Evolutionary conservation across 1,140 invertebrate species (phyloP).

Genomic region (Rhysida immarginata): DNA sequence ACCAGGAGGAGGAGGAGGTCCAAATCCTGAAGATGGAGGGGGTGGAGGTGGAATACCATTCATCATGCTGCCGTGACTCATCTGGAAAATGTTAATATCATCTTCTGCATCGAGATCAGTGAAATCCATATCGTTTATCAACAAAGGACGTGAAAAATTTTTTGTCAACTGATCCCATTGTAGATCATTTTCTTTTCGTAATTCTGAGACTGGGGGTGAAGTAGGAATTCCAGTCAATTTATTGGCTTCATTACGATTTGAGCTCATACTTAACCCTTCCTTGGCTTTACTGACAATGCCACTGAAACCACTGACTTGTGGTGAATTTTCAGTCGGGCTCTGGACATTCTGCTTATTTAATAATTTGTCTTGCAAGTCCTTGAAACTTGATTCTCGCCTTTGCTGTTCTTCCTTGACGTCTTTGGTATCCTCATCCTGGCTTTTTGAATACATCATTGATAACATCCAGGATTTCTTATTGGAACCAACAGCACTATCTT

Average conservation of each 20-base stretch:
- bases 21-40: constrained; percentile 6
- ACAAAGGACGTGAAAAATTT: constrained; percentile 61
- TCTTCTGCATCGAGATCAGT: constrained; percentile 68
- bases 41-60: constrained; percentile 23
- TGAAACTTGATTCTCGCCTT: constrained; percentile 7
- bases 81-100: constrained; percentile 18
- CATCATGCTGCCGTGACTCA: neutral
- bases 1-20: constrained; percentile 16
- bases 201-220: constrained; percentile 37
- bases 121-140: constrained; percentile 91
- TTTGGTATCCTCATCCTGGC: constrained; percentile 7
- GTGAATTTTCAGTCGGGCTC: constrained; percentile 35
- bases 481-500: constrained; percentile 32
- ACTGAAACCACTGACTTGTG: constrained; percentile 60
- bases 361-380: constrained; percentile 21
- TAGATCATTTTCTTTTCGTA: constrained; percentile 80
- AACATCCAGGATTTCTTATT: constrained; percentile 48
- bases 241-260: constrained; percentile 10
- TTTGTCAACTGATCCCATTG: constrained; percentile 86
- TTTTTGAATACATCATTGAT: constrained; percentile 33
- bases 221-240: constrained; percentile 30
- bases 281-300: constrained; percentile 84
- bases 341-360: constrained; percentile 35
- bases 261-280: constrained; percentile 51
- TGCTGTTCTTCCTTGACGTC: constrained; percentile 16